These are phyloP conservation scores for Drosophila sucinea DNA, from an alignment of 1,140 invertebrate genomes.

Conservation along the genomic window DNA sequence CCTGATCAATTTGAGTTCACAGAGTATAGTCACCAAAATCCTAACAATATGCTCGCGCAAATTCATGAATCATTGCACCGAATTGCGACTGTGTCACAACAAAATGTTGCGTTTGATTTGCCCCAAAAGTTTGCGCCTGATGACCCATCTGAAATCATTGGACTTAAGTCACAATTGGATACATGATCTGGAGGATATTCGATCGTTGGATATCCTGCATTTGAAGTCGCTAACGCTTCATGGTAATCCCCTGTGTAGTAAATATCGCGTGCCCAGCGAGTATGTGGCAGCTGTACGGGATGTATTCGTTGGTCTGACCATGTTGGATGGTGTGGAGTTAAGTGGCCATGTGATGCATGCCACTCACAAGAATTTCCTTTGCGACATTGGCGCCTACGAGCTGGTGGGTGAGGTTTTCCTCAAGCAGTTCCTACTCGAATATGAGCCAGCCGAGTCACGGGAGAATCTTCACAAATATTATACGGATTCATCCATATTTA, in stretches of 20 bases:
- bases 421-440: conserved; percentile 50
- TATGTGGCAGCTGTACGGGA: conserved; percentile 83
- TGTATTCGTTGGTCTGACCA: conserved; percentile 80
- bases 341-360: conserved; percentile 36
- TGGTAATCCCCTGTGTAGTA: conserved; percentile 84
- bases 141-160: conserved; percentile 59
- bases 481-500: conserved; percentile 54
- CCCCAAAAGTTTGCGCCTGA: conserved; percentile 37
- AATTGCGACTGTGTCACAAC: conserved; percentile 59
- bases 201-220: conserved; percentile 41
- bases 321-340: conserved; percentile 60
- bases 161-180: conserved; percentile 74
- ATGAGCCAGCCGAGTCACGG: conserved; percentile 39
- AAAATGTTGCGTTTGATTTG: conserved; percentile 52
- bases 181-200: conserved; percentile 44
- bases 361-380: conserved; percentile 66
- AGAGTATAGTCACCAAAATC: conserved; percentile 45
- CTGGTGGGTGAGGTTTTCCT: conserved; percentile 58
- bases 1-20: conserved; percentile 55
- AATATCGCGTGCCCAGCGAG: conserved; percentile 81
- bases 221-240: conserved; percentile 81
- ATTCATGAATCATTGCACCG: conserved; percentile 60
- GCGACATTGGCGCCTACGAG: conserved; percentile 64
- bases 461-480: conserved; percentile 46
- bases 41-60: conserved; percentile 50